Evolutionary conservation across 2,888 invertebrate species (phyloP), one percentile per base, ranked within the genome.

Genomic region (Chloromyia formosa): DNA sequence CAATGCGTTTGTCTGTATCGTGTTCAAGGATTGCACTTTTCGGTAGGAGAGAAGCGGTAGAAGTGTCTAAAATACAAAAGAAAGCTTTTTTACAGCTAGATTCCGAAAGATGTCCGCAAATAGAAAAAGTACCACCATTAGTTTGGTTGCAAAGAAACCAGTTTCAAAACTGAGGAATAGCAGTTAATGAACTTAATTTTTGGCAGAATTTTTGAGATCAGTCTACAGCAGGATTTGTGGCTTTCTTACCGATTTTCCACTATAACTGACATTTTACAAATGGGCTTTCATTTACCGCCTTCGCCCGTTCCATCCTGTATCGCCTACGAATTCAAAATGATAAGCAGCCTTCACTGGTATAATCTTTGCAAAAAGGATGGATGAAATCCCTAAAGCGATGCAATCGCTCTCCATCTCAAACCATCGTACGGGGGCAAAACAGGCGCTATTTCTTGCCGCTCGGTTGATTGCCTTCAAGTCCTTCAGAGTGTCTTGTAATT

Each of bases 1-100:
- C 73, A 73, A 40, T 77, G 75, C 76, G 76, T 76, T 76, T 73
- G 75, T 58, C 61, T 58, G 40, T 56, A 58, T 71, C 16, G 14
- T 71, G 23, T 54, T 54, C 40, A 20, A 12, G 45, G 40, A 58
- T n/a, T 18, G 58, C 58, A 69, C n/a, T 61, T 72, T 73, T 18
- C 7, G 23, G 58, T 74, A 66, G 16, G 35, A 45, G 45, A 74
- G 58, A 72, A 54, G 16, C n/a, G 27, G 35, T 20, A 49, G 68
- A n/a, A 40, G 64, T n/a, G n/a, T n/a, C n/a, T n/a, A n/a, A n/a
- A n/a, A n/a, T n/a, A n/a, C n/a, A n/a, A n/a, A n/a, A n/a, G n/a
- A n/a, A n/a, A n/a, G n/a, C n/a, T n/a, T n/a, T n/a, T n/a, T n/a
- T n/a, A n/a, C n/a, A n/a, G n/a, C n/a, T n/a, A n/a, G n/a, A n/a